Evolutionary conservation across 2,797 vertebrate genomes (phyloP), one percentile per base, ranked within the genome.

Genomic region (Poecile montanus): DNA sequence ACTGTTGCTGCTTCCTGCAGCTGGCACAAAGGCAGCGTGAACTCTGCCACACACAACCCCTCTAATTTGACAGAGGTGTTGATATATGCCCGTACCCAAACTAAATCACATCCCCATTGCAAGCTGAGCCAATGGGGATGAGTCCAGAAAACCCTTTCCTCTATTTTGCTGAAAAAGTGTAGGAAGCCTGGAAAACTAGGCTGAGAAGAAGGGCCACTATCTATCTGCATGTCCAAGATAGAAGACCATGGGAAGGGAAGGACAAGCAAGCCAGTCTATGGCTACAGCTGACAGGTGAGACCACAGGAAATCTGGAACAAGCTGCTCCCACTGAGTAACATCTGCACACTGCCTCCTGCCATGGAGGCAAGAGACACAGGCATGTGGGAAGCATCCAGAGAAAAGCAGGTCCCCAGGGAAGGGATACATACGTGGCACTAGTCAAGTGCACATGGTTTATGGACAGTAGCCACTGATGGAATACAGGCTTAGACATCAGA

Each of bases 331-430:
- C 23, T 6, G 2, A 50, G 36, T 2, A 73, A 53, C 22, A 76
- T 20, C 42, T 87, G 54, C 54, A 57, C 0, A 0, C 36, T 53
- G 54, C 30, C 32, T 75, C 57, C 53, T 91, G 47, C 82, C 19
- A 4, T 1, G 1, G 36, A 67, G 16, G 56, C 2, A 5, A 58
- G 44, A 78, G 23, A 44, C 3, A 14, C 5, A 4, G 27, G 6
- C 1, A 1, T 32, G 11, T 0, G 4, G 38, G 58, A 73, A 80
- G 63, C 0, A 2, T 21, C 36, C 74, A 67, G 61, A 85, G 51
- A 65, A 77, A 77, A 77, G 67, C 51, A 66, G 36, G 25, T 88
- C 7, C 6, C 44, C 51, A 42, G 32, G 23, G 45, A 71, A 79
- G 38, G 34, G 32, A 82, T 7, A 16, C 15, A n/a, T 22, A 61